These are phyloP conservation scores for Pseudochromis fuscus DNA, from an alignment of 2,797 vertebrate species.

Conservation along the genomic window DNA sequence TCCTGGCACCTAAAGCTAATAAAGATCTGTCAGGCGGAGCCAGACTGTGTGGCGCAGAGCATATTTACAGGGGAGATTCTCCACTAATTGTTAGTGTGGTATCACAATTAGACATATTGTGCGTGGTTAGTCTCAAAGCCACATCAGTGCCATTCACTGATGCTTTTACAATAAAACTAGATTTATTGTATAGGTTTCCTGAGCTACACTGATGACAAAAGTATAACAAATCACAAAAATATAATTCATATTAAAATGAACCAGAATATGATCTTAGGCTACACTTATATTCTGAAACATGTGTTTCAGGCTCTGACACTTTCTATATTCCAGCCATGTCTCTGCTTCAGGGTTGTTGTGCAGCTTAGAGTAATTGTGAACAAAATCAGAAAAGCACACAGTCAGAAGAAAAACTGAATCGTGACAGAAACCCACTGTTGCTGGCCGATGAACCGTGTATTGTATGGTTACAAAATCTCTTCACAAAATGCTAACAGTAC, in stretches of 20 bases:
- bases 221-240: conserved; percentile 35
- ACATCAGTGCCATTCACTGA: conserved; percentile 37
- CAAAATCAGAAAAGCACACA: conserved; percentile 22
- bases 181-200: conserved; percentile 49
- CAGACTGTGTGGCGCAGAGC: conserved; percentile 73
- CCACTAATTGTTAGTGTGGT: conserved; percentile 72
- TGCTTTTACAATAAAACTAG: conserved; percentile 51
- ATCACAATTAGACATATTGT: conserved; percentile 55
- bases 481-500: conserved; percentile 41
- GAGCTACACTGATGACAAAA: conserved; percentile 14
- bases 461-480: conserved; percentile 47
- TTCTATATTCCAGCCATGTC: conserved; percentile 12
- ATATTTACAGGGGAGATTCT: conserved; percentile 69
- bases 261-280: conserved; percentile 15
- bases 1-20: conserved; percentile 75
- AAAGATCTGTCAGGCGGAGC: conserved; percentile 69
- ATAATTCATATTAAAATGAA: conserved; percentile 11
- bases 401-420: not conserved
- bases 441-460: conserved; percentile 38
- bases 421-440: conserved; percentile 18
- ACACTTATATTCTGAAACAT: conserved; percentile 4
- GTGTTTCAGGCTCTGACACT: not conserved
- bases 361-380: conserved; percentile 33
- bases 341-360: conserved; percentile 26
- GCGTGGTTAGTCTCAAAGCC: conserved; percentile 55